A percentile compares a stretch with the other conserved stretches of the same genome.
These are phyloP conservation scores for Colistium nudipinnis DNA, from an alignment of 2,113 vertebrate species.

Conservation along the genomic window DNA sequence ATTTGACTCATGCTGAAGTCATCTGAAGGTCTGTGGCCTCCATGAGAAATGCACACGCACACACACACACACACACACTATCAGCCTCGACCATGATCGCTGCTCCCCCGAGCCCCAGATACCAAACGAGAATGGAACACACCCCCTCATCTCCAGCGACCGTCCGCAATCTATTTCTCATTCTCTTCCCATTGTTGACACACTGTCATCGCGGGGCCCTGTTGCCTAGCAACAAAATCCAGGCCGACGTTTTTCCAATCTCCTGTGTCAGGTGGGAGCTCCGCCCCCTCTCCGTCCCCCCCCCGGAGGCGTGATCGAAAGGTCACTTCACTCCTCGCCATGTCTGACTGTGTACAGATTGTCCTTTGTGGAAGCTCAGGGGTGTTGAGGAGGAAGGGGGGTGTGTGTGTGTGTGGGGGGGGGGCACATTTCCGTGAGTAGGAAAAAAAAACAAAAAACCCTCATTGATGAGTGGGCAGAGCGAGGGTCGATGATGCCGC, in stretches of 20 bases:
- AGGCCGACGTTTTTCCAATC: constrained; percentile 60
- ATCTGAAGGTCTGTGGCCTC: constrained; percentile 24
- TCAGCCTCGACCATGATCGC: neutral
- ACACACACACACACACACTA: neutral
- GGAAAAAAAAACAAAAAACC: no score
- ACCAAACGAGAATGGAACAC: constrained; percentile 26
- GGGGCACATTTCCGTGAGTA: constrained; percentile 22
- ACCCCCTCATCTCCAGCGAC: constrained; percentile 43
- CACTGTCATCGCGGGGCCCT: constrained; percentile 51
- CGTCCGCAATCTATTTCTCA: constrained; percentile 63
- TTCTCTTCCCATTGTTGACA: constrained; percentile 71
- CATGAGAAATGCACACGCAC: constrained; percentile 3
- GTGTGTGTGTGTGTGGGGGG: constrained; percentile 8
- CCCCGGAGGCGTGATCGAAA: constrained; percentile 70
- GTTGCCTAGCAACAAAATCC: constrained; percentile 73
- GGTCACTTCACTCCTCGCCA: constrained; percentile 70
- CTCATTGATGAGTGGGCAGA: constrained; percentile 44
- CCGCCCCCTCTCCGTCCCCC: constrained; percentile 47
- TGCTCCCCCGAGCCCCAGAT: neutral
- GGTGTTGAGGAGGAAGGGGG: neutral
- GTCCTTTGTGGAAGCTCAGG: constrained; percentile 55
- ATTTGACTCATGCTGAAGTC: constrained; percentile 26
- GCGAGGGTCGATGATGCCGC: constrained; percentile 43
- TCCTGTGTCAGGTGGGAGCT: constrained; percentile 41
- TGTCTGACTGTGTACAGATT: constrained; percentile 59